Percentiles rank a stretch among this genome's conserved stretches.
Evolutionary conservation across 2,888 invertebrate genomes (phyloP).

Genomic region (Odontomyia ornata): DNA sequence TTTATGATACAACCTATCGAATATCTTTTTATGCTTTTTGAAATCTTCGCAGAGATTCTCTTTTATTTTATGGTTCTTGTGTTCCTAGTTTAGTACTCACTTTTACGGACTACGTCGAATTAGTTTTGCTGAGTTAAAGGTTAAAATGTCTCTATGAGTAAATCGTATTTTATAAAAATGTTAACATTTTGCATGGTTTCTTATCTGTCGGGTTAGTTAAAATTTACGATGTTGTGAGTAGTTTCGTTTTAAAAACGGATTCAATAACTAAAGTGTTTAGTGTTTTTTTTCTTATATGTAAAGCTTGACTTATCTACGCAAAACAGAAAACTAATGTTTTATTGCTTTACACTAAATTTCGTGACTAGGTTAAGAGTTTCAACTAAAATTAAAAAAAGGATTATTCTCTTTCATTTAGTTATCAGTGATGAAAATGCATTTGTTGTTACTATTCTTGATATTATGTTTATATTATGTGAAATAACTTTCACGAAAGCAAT

Average conservation of each 20-base stretch:
- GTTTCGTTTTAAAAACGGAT: too few relatives aligned
- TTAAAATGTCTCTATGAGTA: neutral
- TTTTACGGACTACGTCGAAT: too few relatives aligned
- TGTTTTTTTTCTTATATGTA: neutral
- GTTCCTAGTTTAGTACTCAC: too few relatives aligned
- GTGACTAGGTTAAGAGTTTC: slow-evolving; percentile 28
- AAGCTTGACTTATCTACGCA: neutral
- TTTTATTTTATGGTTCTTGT: neutral
- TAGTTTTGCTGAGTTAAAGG: neutral
- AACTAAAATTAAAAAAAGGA: neutral
- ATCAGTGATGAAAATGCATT: slow-evolving; percentile 1
- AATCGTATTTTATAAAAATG: neutral
- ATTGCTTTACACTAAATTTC: slow-evolving; percentile 40
- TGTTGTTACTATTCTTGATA: neutral
- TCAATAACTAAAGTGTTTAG: too few relatives aligned
- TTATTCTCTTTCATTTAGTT: neutral
- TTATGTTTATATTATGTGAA: neutral
- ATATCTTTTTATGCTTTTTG: neutral
- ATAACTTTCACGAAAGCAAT: slow-evolving; percentile 2
- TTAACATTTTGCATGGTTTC: neutral
- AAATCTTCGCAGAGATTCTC: neutral
- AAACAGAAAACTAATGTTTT: slow-evolving; percentile 19
- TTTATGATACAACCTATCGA: slow-evolving; percentile 37
- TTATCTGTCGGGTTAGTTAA: neutral
- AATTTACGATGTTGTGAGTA: too few relatives aligned